Evolutionary conservation across 2,888 invertebrate species (phyloP).

Genomic region (Argynnis bischoffii): DNA sequence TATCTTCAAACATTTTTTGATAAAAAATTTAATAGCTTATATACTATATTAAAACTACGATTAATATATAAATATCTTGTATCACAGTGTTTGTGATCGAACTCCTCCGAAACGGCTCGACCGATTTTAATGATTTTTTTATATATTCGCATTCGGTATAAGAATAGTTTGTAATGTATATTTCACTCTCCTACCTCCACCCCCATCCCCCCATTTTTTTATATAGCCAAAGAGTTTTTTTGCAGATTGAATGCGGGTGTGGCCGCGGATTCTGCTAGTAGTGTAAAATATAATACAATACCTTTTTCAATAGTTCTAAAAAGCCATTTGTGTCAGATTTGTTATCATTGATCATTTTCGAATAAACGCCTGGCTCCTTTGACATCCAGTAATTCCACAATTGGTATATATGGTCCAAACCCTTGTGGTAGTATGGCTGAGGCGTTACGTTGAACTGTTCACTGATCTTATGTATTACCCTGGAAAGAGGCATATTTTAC

Average conservation of each 20-base stretch:
- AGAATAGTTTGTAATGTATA: no score
- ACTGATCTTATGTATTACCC: slow-evolving; percentile 59
- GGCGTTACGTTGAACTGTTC: slow-evolving; percentile 47
- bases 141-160: no score
- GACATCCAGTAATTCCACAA: slow-evolving; percentile 91
- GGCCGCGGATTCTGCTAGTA: neutral
- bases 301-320: slow-evolving; percentile 83
- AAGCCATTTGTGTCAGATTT: slow-evolving; percentile 68
- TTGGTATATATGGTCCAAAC: slow-evolving; percentile 82
- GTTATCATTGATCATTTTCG: slow-evolving; percentile 83
- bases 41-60: no score
- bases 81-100: no score
- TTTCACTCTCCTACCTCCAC: no score
- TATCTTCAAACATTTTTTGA: neutral
- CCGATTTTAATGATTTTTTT: no score
- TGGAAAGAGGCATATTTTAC: slow-evolving; percentile 34
- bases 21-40: no score
- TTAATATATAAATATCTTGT: no score
- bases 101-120: no score
- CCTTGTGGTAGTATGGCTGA: slow-evolving; percentile 61
- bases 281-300: slow-evolving; percentile 34
- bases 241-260: no score
- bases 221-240: no score
- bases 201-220: no score
- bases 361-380: slow-evolving; percentile 86